Base-by-base conservation (phyloP, 2,113 vertebrate genomes). In the Lophura nycthemera region DNA sequence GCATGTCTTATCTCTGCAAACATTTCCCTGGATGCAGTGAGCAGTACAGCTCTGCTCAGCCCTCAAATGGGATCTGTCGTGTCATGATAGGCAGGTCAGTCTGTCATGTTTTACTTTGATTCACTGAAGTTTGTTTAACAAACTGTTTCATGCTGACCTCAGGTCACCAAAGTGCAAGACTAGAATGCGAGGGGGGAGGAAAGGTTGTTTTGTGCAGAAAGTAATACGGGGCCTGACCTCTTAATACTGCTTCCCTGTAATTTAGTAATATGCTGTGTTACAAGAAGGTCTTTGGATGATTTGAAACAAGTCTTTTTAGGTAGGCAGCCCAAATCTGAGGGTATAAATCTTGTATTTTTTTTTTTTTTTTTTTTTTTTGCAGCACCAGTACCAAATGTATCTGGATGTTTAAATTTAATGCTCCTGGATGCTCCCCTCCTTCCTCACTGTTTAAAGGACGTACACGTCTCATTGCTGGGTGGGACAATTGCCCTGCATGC, bases 401-500 rank as follows among this genome's bases (percentile, higher is more conserved):
- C n/a, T 13, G 64, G 69, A 4, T 71, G 80, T 50, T 32, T 56
- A 56, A 56, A 30, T 17, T 32, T 54, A 11, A 42, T 77, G 34
- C 34, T 16, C 40, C 57, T 22, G 19, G 56, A 0, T 63, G 42
- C 16, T 79, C 45, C 74, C 20, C 4, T 8, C 11, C 34, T 59
- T 32, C 13, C 38, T 38, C 24, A 5, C 25, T 38, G 5, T 56
- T 81, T 42, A 11, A 29, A 75, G 11, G 47, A 43, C n/a, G 10
- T 2, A 11, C 9, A 38, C 2, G 1, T 42, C 29, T 86, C 27
- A 12, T 15, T 12, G 40, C 3, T 22, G 57, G 45, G 43, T 63
- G 24, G 43, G 43, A 13, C 13, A 17, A 5, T n/a, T 0, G 0
- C 14, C 20, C 69, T 15, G 38, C 4, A 17, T 43, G 66, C 56